Evolutionary conservation across 2,113 vertebrate species (phyloP), one percentile per base, ranked within the genome.

Genomic region (Scartelaos histophorus): DNA sequence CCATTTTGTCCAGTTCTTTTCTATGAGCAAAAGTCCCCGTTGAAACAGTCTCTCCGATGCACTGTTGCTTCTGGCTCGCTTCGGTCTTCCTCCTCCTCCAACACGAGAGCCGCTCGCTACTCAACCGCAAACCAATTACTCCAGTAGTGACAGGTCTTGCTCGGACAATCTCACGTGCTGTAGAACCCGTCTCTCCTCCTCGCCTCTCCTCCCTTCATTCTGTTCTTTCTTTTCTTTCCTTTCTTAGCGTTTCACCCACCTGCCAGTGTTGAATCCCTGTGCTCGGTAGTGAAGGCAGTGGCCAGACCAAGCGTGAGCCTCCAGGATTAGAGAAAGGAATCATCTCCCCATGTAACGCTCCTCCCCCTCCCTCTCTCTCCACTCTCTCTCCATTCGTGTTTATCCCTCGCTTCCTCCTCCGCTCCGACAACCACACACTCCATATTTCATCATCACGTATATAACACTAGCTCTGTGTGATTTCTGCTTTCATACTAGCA

Each of bases 291-390:
- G 56, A 5, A 83, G 84, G 79, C 91, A 90, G 56, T 58, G 56
- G 84, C 84, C 78, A 89, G 87, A 86, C 86, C 82, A 46, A 83
- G 88, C 86, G 85, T 90, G 92, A 87, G 91, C 90, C 90, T 81
- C 83, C 88, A 91, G 92, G 92, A 93, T 94, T 94, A 94, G 73
- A 74, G 85, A 70, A 87, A 78, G 89, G 86, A 93, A 90, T 94
- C 90, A 91, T 89, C 80, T 78, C 84, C 25, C 58, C 25, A 25
- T 58, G 56, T 25, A 76, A 80, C 62, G 83, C 89, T 89, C 89
- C 91, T 89, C 91, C 90, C 86, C 84, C 86, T 22, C 2, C 13
- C 56, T 13, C 56, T 24, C 22, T 75, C 83, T 54, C 70, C 83
- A 10, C 53, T 75, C 83, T 61, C 70, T 51, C 76, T 84, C 83